A percentile compares a stretch with the other conserved stretches of the same genome.
phyloP scores from a whole-genome alignment of 2,888 invertebrate species.

The Eilema griseolum region DNA sequence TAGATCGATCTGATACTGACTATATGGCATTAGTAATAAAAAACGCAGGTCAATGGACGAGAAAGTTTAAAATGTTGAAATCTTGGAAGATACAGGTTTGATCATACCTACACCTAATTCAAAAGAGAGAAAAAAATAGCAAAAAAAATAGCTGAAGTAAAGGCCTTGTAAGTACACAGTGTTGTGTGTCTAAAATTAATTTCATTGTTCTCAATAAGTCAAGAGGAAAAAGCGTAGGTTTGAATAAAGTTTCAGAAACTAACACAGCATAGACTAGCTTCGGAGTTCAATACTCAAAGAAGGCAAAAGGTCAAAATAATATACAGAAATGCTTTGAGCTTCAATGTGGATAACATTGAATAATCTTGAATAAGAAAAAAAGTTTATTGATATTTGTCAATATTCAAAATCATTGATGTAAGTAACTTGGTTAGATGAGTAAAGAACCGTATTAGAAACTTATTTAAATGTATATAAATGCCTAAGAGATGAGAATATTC shows the following conservation, averaged over 20 bases:
- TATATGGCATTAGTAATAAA: too few relatives aligned
- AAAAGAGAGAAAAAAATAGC: not conserved
- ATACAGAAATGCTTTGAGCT: not conserved
- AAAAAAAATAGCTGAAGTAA: not conserved
- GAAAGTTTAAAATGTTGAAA: too few relatives aligned
- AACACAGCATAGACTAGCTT: not conserved
- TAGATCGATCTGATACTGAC: too few relatives aligned
- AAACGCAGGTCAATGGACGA: too few relatives aligned
- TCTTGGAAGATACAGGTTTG: too few relatives aligned
- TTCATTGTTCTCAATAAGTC: not conserved
- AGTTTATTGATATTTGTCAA: not conserved
- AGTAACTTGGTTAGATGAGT: not conserved
- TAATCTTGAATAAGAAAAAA: not conserved
- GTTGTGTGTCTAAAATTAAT: not conserved
- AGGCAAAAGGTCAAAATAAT: not conserved
- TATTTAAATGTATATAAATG: not conserved
- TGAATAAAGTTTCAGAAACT: not conserved
- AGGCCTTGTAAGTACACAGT: too few relatives aligned
- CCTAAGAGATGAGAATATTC: conserved; percentile 39
- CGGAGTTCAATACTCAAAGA: not conserved
- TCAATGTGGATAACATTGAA: not conserved
- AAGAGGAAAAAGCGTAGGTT: conserved; percentile 1
- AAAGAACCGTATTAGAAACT: not conserved
- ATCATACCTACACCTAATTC: not conserved
- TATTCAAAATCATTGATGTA: conserved; percentile 1